A percentile compares a stretch with the other conserved stretches of the same genome.
These are phyloP conservation scores for Hydroisotoma schaefferi DNA, from an alignment of 2,888 invertebrate species.

Conservation along the genomic window DNA sequence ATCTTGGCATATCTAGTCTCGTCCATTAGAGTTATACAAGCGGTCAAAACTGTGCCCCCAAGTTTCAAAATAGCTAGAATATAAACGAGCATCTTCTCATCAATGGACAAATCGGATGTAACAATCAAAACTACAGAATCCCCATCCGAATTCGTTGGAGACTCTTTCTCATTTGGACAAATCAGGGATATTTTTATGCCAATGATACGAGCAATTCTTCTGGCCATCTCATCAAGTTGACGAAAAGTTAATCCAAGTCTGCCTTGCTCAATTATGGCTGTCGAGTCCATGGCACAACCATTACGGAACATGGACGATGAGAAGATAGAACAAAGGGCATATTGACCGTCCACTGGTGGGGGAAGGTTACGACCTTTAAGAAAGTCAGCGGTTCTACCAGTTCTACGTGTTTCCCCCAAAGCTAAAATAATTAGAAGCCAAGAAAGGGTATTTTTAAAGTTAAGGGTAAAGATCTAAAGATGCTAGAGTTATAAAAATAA, in stretches of 20 bases:
- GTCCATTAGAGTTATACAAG: not conserved
- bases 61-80: slow-evolving; percentile 20
- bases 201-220: slow-evolving; percentile 17
- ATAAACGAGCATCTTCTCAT: slow-evolving; percentile 16
- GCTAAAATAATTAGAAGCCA: too few relatives aligned
- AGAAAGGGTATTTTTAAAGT: too few relatives aligned
- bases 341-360: slow-evolving; percentile 15
- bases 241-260: slow-evolving; percentile 21
- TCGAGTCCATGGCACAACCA: slow-evolving; percentile 9
- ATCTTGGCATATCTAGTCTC: not conserved
- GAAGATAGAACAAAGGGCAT: slow-evolving; percentile 18
- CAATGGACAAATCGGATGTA: slow-evolving; percentile 7
- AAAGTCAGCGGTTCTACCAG: too few relatives aligned
- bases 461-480: too few relatives aligned
- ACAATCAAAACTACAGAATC: slow-evolving; percentile 19
- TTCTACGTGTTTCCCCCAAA: too few relatives aligned
- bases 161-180: not conserved
- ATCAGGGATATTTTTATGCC: slow-evolving; percentile 10
- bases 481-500: too few relatives aligned
- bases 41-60: slow-evolving; percentile 19
- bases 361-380: slow-evolving; percentile 18
- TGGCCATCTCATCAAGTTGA: slow-evolving; percentile 17
- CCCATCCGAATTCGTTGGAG: slow-evolving; percentile 12
- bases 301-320: slow-evolving; percentile 13
- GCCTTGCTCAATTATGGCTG: slow-evolving; percentile 17